Evolutionary conservation across 2,113 vertebrate species (phyloP), one percentile per base, ranked within the genome.

Genomic region (Pituophis catenifer): DNA sequence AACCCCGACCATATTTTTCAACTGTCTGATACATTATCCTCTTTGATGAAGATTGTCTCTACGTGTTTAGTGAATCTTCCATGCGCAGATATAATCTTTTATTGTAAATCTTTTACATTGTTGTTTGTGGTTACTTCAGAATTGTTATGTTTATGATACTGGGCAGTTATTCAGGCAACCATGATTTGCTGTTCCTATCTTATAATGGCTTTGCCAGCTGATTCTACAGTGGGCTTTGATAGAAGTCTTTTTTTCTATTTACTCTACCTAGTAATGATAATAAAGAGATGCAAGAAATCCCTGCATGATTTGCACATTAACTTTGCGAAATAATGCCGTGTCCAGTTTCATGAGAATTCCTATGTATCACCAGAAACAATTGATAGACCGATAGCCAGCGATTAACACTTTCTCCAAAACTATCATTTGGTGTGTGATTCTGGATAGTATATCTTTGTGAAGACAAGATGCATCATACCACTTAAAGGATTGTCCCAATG

Each of bases 61-160:
- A 88, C 94, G 91, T 92, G 94, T 54, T 95, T 93, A 85, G 24
- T 93, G 95, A 57, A 93, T 19, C 26, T 95, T 19, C 59, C 93
- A 95, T 96, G 91, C 94, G 95, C 75, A 88, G 57, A 48, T 92
- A 81, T 91, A 89, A 85, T 8, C 70, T 93, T 96, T n/a, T 94
- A 12, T 23, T 33, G 10, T 33, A 86, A 29, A 92, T 54, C 88
- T 93, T 93, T 0, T 8, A 0, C 81, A 19, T 0, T 0, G 29
- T 9, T 94, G 23, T 9, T 94, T 29, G 95, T 97, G 55, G 10
- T 65, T 10, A 57, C n/a, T 89, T 94, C 24, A 11, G 3, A 58
- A 58, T 94, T 93, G 3, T 93, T 96, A 11, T 7, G 38, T 92
- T 95, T 96, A 0, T 1, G 88, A 93, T 95, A 58, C 70, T 65